These are phyloP conservation scores for Maccullochella peelii DNA, from an alignment of 2,113 vertebrate species.

Conservation along the genomic window DNA sequence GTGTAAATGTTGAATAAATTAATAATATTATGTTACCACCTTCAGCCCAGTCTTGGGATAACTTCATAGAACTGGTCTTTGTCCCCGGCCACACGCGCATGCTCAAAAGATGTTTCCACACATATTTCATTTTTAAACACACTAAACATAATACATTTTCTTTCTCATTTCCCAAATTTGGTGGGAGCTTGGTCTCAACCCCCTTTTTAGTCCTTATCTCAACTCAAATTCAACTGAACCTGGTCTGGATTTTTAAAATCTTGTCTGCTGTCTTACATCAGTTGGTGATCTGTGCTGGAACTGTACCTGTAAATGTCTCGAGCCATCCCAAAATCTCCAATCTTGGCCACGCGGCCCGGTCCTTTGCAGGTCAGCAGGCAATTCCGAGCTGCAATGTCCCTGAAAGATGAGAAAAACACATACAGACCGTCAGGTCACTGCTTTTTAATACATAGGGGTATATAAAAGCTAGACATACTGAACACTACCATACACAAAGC, in stretches of 20 bases:
- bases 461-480: not conserved
- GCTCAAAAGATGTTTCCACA: not conserved
- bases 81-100: not conserved
- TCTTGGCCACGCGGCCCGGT: slow-evolving; percentile 94
- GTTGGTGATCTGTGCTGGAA: not conserved
- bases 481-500: not conserved
- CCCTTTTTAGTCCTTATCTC: not conserved
- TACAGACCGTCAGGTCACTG: not conserved
- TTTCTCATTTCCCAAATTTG: not conserved
- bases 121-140: slow-evolving; percentile 1
- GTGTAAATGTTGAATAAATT: too few species aligned
- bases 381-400: slow-evolving; percentile 98
- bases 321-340: slow-evolving; percentile 99
- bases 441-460: not conserved
- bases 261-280: not conserved
- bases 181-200: not conserved
- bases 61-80: not conserved
- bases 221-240: not conserved
- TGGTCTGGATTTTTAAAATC: not conserved
- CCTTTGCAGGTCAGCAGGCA: slow-evolving; percentile 97
- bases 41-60: not conserved
- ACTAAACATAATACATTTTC: not conserved
- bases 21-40: not conserved
- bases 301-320: slow-evolving; percentile 97
- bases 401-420: slow-evolving; percentile 69